Evolutionary conservation across 2,797 vertebrate species (phyloP).

Genomic region (Champsocephalus gunnari): DNA sequence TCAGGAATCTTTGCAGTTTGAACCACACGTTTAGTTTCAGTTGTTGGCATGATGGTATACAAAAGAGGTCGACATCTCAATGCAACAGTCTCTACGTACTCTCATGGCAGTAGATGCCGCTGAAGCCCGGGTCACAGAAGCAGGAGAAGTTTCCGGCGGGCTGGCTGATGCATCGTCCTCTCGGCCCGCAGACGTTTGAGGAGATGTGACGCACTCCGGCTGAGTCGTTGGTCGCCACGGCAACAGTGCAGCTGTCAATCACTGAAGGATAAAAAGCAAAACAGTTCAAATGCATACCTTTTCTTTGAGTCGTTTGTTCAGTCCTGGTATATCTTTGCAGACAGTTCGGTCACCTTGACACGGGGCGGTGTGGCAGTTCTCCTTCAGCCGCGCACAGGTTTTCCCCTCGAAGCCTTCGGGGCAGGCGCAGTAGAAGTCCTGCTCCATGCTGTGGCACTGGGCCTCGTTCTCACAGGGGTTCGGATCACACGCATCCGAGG

Average conservation of each 20-base stretch:
- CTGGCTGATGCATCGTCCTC: slow-evolving; percentile 92
- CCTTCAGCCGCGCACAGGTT: slow-evolving; percentile 90
- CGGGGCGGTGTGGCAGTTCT: slow-evolving; percentile 87
- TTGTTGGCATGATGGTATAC: background rate
- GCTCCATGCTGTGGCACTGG: slow-evolving; percentile 90
- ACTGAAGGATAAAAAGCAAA: slow-evolving; percentile 73
- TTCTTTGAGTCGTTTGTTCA: background rate
- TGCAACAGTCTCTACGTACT: slow-evolving; percentile 82
- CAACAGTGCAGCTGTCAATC: slow-evolving; percentile 94
- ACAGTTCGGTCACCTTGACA: slow-evolving; percentile 88
- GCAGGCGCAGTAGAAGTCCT: slow-evolving; percentile 97
- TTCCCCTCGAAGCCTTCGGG: slow-evolving; percentile 92
- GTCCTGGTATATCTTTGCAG: rapidly evolving
- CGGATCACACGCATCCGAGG: slow-evolving; percentile 88
- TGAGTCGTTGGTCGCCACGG: slow-evolving; percentile 87
- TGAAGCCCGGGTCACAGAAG: slow-evolving; percentile 92
- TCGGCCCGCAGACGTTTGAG: slow-evolving; percentile 92
- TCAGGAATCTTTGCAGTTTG: too few species aligned
- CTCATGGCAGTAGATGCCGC: slow-evolving; percentile 95
- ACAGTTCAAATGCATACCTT: background rate
- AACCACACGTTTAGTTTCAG: background rate
- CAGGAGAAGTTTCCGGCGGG: slow-evolving; percentile 95
- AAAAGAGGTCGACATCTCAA: background rate
- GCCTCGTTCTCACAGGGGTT: slow-evolving; percentile 93
- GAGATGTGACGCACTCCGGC: slow-evolving; percentile 85